Evolutionary conservation across 1,140 invertebrate genomes (phyloP).

Genomic region (Cryptotermes secundus): DNA sequence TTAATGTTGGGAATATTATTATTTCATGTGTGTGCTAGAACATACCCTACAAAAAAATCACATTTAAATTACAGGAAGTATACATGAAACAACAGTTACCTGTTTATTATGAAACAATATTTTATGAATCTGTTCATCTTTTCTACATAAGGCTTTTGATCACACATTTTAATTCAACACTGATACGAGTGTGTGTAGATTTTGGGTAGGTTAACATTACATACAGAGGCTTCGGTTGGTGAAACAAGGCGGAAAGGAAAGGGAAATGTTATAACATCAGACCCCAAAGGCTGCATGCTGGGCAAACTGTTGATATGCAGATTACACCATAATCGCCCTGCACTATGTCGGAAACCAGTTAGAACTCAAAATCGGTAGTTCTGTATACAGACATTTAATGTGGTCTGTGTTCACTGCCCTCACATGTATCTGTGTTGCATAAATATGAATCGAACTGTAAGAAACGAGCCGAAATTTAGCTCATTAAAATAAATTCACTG

Average conservation of each 20-base stretch:
- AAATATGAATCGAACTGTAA: too few species aligned
- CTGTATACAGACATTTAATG: neutral
- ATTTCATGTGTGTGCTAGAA: too few species aligned
- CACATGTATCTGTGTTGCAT: too few species aligned
- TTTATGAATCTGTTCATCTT: too few species aligned
- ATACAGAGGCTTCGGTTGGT: neutral
- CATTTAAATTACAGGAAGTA: too few species aligned
- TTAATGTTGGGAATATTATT: too few species aligned
- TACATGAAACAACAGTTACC: too few species aligned
- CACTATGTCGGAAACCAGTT: slow-evolving; percentile 6
- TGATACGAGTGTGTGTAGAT: neutral
- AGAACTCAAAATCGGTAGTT: neutral
- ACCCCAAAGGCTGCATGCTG: slow-evolving; percentile 3
- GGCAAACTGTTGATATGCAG: slow-evolving; percentile 12
- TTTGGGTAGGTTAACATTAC: neutral
- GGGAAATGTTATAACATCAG: neutral
- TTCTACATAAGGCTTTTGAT: neutral
- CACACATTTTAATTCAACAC: neutral
- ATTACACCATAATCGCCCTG: slow-evolving; percentile 5
- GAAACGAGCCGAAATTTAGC: too few species aligned
- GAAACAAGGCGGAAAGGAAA: neutral
- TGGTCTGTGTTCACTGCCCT: too few species aligned
- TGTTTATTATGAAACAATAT: too few species aligned
- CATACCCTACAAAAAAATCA: too few species aligned
- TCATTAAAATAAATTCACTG: too few species aligned